Conservation (phyloP, 1,140 invertebrate genomes). For the Panonychus citri region DNA sequence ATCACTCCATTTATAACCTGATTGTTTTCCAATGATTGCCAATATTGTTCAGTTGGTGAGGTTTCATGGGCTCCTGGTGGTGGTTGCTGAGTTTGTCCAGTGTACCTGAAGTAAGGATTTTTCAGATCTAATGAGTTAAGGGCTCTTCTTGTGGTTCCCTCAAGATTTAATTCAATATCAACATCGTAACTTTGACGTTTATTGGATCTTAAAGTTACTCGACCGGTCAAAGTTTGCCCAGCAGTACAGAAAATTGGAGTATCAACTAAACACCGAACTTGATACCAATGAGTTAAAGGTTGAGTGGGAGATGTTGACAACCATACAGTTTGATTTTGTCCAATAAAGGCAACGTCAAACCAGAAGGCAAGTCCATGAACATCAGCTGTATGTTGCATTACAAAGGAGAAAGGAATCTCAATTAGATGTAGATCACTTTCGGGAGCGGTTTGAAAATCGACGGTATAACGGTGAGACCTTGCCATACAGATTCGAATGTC, state of each 20-base stretch:
- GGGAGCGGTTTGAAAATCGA: constrained; percentile 76
- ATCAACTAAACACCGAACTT: constrained; percentile 84
- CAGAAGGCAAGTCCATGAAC: constrained; percentile 96
- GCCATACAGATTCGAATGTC: constrained; percentile 92
- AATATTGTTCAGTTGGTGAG: constrained; percentile 74
- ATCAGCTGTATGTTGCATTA: constrained; percentile 70
- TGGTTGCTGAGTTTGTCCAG: constrained; percentile 21
- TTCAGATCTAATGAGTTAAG: constrained; percentile 88
- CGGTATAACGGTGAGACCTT: constrained; percentile 75
- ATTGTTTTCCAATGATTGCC: constrained; percentile 47
- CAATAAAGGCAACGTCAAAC: constrained; percentile 98
- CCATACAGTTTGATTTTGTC: constrained; percentile 71
- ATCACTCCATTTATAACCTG: neutral
- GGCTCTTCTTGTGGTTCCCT: constrained; percentile 54
- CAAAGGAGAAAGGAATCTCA: constrained; percentile 82
- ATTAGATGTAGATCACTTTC: constrained; percentile 88
- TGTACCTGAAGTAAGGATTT: constrained; percentile 80
- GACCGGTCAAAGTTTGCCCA: constrained; percentile 68
- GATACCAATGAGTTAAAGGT: constrained; percentile 98
- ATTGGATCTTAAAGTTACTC: constrained; percentile 70
- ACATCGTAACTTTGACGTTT: constrained; percentile 96
- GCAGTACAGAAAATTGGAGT: constrained; percentile 82
- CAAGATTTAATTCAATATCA: constrained; percentile 75
- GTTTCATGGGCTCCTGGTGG: constrained; percentile 66
- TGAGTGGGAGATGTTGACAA: constrained; percentile 94